A percentile compares a stretch with the other conserved stretches of the same genome.
phyloP scores from a whole-genome alignment of 2,888 invertebrate genomes.

The Epicampocera succincta region DNA sequence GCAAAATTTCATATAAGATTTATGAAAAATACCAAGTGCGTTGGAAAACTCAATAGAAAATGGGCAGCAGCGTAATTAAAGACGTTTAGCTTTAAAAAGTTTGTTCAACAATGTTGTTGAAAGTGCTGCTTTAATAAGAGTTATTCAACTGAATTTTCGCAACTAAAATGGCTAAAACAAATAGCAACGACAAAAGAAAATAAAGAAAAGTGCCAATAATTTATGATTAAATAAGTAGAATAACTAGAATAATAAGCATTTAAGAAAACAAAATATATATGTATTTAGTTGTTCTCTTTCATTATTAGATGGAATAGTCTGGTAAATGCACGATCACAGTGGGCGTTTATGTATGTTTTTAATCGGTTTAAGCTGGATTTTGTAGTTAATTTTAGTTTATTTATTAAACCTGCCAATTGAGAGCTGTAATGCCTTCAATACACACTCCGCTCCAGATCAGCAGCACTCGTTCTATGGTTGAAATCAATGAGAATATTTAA shows the following conservation, averaged over 20 bases:
- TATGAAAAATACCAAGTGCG: conserved; percentile 63
- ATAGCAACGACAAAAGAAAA: not conserved
- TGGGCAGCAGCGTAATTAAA: conserved; percentile 27
- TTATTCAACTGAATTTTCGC: conserved; percentile 35
- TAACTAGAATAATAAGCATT: conserved; percentile 6
- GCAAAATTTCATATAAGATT: conserved; percentile 60
- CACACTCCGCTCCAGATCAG: too few relatives aligned
- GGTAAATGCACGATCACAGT: conserved; percentile 14
- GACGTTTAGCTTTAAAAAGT: conserved; percentile 42
- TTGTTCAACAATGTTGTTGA: conserved; percentile 36
- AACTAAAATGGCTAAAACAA: not conserved
- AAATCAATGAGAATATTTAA: conserved; percentile 35
- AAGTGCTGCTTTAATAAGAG: conserved; percentile 37
- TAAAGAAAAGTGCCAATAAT: conserved; percentile 20
- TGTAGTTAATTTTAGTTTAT: not conserved
- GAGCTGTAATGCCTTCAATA: not conserved
- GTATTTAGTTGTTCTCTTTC: conserved; percentile 2
- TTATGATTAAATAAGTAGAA: conserved; percentile 45
- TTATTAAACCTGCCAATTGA: conserved; percentile 26
- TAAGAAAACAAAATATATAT: conserved; percentile 27
- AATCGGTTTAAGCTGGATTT: not conserved
- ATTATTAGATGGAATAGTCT: not conserved
- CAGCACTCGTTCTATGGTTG: not conserved
- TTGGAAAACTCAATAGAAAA: conserved; percentile 56
- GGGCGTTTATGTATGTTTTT: conserved; percentile 20